Conservation (phyloP, 2,888 invertebrate species). For the Mycogona germanica region DNA sequence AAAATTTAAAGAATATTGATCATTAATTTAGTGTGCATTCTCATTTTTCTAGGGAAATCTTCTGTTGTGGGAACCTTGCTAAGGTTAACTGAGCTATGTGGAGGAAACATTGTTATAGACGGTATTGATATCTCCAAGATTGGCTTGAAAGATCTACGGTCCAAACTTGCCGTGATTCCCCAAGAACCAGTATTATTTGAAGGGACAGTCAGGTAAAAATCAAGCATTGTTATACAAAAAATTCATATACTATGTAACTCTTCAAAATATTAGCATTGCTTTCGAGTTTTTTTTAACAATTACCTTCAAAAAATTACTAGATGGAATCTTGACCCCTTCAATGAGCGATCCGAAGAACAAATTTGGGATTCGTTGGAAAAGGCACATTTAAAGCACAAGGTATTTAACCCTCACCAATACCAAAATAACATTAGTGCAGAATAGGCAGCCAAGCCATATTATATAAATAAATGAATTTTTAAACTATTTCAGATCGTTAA, state of each 20-base stretch:
- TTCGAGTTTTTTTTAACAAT: conserved; percentile 6
- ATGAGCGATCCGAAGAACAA: conserved; percentile 32
- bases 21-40: no score
- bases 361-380: conserved; percentile 40
- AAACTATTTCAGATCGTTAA: conserved; percentile 26
- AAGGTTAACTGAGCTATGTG: conserved; percentile 44
- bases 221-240: background rate
- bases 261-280: background rate
- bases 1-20: background rate
- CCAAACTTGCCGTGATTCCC: conserved; percentile 30
- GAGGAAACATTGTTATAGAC: conserved; percentile 43
- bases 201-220: conserved; percentile 28
- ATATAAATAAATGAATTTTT: background rate
- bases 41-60: conserved; percentile 43
- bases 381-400: conserved; percentile 34
- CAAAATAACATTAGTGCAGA: background rate
- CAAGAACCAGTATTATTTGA: conserved; percentile 32
- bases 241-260: background rate
- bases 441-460: background rate
- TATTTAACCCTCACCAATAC: conserved; percentile 8
- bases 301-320: conserved; percentile 27
- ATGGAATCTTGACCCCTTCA: conserved; percentile 40
- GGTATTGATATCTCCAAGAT: conserved; percentile 39
- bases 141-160: conserved; percentile 33
- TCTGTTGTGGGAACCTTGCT: conserved; percentile 46